A percentile compares a stretch with the other conserved stretches of the same genome.
Evolutionary conservation across 1,140 invertebrate species (phyloP).

Genomic region (Lutraria rhynchaena): DNA sequence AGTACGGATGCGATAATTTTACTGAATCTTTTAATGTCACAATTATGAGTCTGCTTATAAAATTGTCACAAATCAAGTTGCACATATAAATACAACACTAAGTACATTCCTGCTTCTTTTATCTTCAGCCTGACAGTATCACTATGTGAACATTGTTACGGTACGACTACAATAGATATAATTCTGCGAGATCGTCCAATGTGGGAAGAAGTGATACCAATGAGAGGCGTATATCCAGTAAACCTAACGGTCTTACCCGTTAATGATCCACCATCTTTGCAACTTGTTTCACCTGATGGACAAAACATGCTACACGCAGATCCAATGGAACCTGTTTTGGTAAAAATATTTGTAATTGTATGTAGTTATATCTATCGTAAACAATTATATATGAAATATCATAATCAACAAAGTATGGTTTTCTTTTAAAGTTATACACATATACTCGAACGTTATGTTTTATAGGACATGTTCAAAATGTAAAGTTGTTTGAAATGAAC

Average conservation of each 20-base stretch:
- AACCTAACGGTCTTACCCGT: background rate
- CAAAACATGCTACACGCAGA: constrained; percentile 4
- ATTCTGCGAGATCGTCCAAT: background rate
- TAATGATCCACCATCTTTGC: constrained; percentile 32
- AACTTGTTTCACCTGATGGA: background rate
- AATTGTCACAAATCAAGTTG: too few relatives aligned
- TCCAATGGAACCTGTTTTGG: constrained; percentile 25
- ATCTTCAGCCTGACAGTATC: constrained; percentile 1
- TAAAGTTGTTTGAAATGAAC: background rate
- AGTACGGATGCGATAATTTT: too few relatives aligned
- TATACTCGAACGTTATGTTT: background rate
- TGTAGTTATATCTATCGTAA: background rate
- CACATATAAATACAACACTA: too few relatives aligned
- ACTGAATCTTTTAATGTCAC: too few relatives aligned
- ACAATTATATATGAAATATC: background rate
- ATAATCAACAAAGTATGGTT: background rate
- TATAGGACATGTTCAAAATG: background rate
- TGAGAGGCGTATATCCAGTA: background rate
- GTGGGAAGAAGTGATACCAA: constrained; percentile 18
- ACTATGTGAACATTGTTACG: constrained; percentile 30
- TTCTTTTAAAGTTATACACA: background rate
- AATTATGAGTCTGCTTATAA: too few relatives aligned
- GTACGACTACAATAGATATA: background rate
- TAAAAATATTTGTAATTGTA: too few relatives aligned
- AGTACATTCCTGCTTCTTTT: too few relatives aligned